Percentiles rank a stretch among this genome's conserved stretches.
Conservation (phyloP, 2,888 invertebrate species). For the Pristionchus maxplancki region DNA sequence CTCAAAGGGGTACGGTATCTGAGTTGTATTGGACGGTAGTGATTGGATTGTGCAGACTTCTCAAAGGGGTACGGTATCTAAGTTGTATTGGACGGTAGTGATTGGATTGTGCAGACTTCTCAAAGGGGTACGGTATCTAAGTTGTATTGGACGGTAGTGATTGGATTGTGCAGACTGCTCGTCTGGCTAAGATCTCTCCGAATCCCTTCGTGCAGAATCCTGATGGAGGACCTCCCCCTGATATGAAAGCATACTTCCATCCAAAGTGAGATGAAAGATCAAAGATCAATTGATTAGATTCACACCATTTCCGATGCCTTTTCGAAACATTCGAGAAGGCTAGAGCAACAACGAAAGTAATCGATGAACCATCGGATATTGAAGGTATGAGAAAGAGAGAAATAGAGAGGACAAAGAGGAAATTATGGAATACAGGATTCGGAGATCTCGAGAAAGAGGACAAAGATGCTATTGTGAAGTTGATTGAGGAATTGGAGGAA, state of each 20-base stretch:
- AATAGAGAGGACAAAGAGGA: not conserved
- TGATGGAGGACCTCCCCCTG: conserved; percentile 80
- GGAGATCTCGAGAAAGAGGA: conserved; percentile 55
- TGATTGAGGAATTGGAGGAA: conserved; percentile 63
- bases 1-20: conserved; percentile 86
- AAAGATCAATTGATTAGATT: not conserved
- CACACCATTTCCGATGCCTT: conserved; percentile 81
- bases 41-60: conserved; percentile 25
- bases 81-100: not conserved
- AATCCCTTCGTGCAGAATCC: conserved; percentile 85
- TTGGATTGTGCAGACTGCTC: conserved; percentile 61
- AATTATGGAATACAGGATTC: conserved; percentile 52
- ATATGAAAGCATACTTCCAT: conserved; percentile 91
- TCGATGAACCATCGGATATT: conserved; percentile 86
- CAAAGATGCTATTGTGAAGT: conserved; percentile 57
- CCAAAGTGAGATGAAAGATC: not conserved
- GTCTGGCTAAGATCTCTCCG: conserved; percentile 86
- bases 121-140: conserved; percentile 59
- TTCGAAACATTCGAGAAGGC: conserved; percentile 88
- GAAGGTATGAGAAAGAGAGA: conserved; percentile 78
- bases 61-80: conserved; percentile 86
- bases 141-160: not conserved
- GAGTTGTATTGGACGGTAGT: too few species aligned
- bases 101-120: conserved; percentile 69
- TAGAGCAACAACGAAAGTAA: conserved; percentile 87